phyloP scores from a whole-genome alignment of 92 coral and sea anemone species.

The Umimayanthus chanpuru region DNA sequence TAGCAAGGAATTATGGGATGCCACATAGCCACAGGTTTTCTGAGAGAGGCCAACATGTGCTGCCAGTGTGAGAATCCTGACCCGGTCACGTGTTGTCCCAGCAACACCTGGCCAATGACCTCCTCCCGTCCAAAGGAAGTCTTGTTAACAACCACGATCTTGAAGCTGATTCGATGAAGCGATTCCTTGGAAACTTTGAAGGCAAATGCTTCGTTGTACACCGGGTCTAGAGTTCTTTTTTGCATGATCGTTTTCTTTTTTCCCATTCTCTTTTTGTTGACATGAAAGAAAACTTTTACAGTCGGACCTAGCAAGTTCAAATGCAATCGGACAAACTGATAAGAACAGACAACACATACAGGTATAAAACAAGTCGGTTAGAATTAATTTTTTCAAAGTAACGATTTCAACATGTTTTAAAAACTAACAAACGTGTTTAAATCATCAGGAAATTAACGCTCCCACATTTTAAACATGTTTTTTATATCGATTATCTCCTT shows the following conservation, averaged over 20 bases:
- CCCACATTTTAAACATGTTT: no score
- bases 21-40: conserved; percentile 99
- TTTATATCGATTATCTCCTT: no score
- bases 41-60: conserved; percentile 87
- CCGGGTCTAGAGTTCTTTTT: conserved; percentile 85
- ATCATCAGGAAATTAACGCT: no score
- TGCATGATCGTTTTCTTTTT: conserved; percentile 95
- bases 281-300: conserved; percentile 84
- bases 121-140: conserved; percentile 94
- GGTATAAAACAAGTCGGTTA: no score
- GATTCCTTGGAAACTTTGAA: conserved; percentile 97
- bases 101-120: conserved; percentile 81
- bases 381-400: no score
- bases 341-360: no score
- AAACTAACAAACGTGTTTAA: no score
- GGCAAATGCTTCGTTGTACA: conserved; percentile 98
- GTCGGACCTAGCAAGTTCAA: conserved; percentile 66
- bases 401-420: no score
- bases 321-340: no score
- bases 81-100: conserved; percentile 92
- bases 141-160: conserved; percentile 84
- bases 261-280: conserved; percentile 85
- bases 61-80: conserved; percentile 96
- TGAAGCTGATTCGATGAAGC: conserved; percentile 75
- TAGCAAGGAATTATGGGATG: conserved; percentile 82